These are phyloP conservation scores for Tretioscincus oriximinensis DNA, from an alignment of 2,113 vertebrate genomes.

Conservation along the genomic window DNA sequence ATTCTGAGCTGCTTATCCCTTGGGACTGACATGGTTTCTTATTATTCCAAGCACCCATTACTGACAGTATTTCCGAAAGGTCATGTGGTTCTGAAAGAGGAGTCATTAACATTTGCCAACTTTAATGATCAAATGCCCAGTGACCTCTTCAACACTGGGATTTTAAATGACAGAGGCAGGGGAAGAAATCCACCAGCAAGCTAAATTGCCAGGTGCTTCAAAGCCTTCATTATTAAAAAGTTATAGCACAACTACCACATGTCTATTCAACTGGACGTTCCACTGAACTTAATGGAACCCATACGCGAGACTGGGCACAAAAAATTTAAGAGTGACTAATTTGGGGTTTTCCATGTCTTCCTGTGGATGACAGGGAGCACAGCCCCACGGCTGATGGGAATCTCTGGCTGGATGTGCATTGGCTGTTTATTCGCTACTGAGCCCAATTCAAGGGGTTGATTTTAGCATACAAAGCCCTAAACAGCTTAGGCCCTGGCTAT, in stretches of 20 bases:
- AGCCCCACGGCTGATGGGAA: too few species aligned
- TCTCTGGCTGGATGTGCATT: too few species aligned
- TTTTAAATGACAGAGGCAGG: background rate
- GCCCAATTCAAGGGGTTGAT: too few species aligned
- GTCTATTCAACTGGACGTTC: background rate
- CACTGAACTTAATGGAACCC: background rate
- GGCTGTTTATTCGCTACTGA: too few species aligned
- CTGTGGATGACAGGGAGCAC: too few species aligned
- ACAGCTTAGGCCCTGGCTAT: too few species aligned
- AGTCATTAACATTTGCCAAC: constrained; percentile 31
- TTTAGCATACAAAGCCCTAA: too few species aligned
- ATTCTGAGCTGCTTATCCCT: background rate
- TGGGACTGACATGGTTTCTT: background rate
- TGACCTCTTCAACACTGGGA: constrained; percentile 17
- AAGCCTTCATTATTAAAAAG: constrained; percentile 5
- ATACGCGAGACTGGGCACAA: background rate
- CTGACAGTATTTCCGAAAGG: constrained; percentile 17
- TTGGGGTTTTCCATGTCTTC: too few species aligned
- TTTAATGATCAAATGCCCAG: constrained; percentile 25
- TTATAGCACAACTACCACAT: background rate
- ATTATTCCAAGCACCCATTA: constrained; percentile 24
- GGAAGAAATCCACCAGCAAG: background rate
- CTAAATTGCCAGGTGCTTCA: background rate
- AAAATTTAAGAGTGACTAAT: too few species aligned
- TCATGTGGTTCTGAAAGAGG: constrained; percentile 28